phyloP scores from a whole-genome alignment of 2,113 vertebrate genomes.

The Meles meles region DNA sequence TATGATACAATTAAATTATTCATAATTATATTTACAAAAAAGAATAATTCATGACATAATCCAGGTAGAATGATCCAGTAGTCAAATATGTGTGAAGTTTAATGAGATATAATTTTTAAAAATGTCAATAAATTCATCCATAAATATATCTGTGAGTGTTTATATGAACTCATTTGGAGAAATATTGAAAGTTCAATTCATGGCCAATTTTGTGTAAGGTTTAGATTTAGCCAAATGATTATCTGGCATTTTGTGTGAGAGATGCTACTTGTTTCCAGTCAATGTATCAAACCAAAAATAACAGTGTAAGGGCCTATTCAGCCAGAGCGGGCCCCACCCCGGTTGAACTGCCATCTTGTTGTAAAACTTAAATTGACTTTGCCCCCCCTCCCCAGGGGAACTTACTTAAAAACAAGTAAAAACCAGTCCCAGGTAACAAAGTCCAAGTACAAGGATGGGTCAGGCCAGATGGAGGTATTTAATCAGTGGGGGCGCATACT shows the following conservation, averaged over 20 bases:
- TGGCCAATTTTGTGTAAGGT: not conserved
- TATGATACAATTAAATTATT: not conserved
- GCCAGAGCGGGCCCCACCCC: too few species aligned
- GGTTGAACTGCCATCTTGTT: too few species aligned
- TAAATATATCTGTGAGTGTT: not conserved
- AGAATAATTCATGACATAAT: not conserved
- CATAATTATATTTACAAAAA: not conserved
- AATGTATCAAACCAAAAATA: not conserved
- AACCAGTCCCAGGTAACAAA: too few species aligned
- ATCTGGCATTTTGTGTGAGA: not conserved
- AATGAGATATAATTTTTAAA: not conserved
- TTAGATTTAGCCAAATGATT: not conserved
- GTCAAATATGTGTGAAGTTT: not conserved
- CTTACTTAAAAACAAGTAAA: too few species aligned
- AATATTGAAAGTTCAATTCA: not conserved
- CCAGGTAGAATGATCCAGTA: not conserved
- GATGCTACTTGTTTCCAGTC: not conserved
- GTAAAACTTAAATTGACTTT: too few species aligned
- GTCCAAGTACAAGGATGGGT: too few species aligned
- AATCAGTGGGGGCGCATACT: too few species aligned
- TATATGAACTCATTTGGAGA: not conserved
- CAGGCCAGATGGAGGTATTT: too few species aligned
- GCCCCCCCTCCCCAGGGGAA: too few species aligned
- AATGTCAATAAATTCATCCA: not conserved
- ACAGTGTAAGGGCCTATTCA: too few species aligned